Base-by-base conservation (phyloP, 2,888 invertebrate species). In the Drosophila formosana region DNA sequence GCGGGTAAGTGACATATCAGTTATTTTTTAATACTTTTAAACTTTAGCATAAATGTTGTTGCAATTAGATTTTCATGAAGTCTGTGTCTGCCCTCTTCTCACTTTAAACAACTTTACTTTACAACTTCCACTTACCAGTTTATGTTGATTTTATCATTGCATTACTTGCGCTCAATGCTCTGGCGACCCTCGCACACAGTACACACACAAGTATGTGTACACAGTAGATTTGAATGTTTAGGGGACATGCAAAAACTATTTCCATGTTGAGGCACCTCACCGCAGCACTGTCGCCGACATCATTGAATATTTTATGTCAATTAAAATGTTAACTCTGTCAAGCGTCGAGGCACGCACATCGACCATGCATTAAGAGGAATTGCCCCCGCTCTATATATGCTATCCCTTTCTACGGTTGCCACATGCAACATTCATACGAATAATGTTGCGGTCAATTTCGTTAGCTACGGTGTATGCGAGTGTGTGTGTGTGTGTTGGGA, bases 321-420 rank as follows among this genome's bases (percentile, higher is more conserved):
- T 89, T 88, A 86, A 89, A 89, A 88, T 89, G 89, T 86, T 89
- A 89, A 85, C 85, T 82, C 73, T 65, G 88, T 73, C 79, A 84
- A 81, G 88, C 82, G 75, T 58, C 78, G 58, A 50, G 61, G 66
- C 81, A 88, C 83, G 78, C 87, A 88, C 58, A 72, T 47, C 56
- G 47, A 55, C 41, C 62, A 37, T 49, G 63, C 53, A 60, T 62
- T 70, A 46, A 32, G 62, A 56, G 46, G 26, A 23, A n/a, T 18
- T 30, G 3, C 18, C 32, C 46, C 26, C 25, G 6, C 8, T n/a
- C 13, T 18, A 6, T 3, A n/a, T 13, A 8, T 46, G 37, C 13
- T 7, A 11, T 28, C 43, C 50, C 32, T 37, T 57, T 46, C 57
- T 45, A 58, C 43, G 58, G 46, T 64, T 71, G 51, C 56, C 39